A percentile compares a stretch with the other conserved stretches of the same genome.
These are phyloP conservation scores for Meiosimyza platycephala DNA, from an alignment of 2,888 invertebrate species.

Conservation along the genomic window DNA sequence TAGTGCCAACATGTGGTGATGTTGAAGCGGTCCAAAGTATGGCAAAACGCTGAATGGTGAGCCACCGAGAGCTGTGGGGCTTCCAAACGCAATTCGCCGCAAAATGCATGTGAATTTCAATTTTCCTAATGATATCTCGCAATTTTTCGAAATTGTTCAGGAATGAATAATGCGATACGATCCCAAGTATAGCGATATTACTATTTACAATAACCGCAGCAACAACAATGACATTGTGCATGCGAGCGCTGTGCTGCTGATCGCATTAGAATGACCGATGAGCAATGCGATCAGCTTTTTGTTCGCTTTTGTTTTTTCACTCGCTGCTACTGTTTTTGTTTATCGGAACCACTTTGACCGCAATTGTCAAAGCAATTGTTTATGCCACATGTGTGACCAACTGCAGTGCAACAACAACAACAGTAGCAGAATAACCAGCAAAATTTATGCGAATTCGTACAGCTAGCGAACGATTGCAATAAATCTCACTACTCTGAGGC, in stretches of 20 bases:
- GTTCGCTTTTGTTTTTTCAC: slow-evolving; percentile 36
- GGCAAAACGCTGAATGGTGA: neutral
- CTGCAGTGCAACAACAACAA: slow-evolving; percentile 24
- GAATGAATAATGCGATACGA: slow-evolving; percentile 20
- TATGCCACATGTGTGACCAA: slow-evolving; percentile 35
- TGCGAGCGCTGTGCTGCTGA: neutral
- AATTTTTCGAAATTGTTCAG: slow-evolving; percentile 26
- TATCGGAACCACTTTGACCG: slow-evolving; percentile 35
- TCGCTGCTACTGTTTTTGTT: slow-evolving; percentile 41
- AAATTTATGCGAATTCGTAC: slow-evolving; percentile 51
- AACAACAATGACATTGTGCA: neutral
- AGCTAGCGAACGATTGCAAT: slow-evolving; percentile 57
- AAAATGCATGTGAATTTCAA: slow-evolving; percentile 12
- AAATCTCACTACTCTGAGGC: slow-evolving; percentile 56
- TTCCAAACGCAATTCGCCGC: neutral
- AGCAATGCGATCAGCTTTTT: neutral
- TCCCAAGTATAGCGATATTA: slow-evolving; percentile 1
- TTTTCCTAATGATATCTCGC: slow-evolving; percentile 25
- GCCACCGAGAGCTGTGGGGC: neutral
- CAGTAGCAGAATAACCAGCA: slow-evolving; percentile 43
- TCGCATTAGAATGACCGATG: slow-evolving; percentile 28
- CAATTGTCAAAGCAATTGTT: slow-evolving; percentile 35
- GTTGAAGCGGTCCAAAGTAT: neutral
- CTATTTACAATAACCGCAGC: neutral
- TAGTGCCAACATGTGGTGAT: too few relatives aligned